A percentile compares a stretch with the other conserved stretches of the same genome.
phyloP scores from a whole-genome alignment of 2,888 invertebrate species.

The Hyles lineata region DNA sequence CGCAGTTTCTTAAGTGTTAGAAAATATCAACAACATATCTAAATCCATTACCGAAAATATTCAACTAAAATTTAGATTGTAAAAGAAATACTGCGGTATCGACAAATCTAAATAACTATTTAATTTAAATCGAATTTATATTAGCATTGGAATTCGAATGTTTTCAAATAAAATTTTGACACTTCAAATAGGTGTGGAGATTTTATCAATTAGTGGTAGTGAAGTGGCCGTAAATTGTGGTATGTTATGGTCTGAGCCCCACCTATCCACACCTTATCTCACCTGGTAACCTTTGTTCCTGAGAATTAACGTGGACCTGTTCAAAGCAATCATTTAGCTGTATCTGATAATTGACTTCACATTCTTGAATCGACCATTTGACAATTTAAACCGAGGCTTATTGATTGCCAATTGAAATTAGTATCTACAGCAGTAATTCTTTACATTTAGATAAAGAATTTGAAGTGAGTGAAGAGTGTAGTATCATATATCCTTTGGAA shows the following conservation, averaged over 20 bases:
- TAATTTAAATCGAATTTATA: slow-evolving; percentile 14
- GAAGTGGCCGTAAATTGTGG: neutral
- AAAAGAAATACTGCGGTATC: neutral
- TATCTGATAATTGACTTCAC: slow-evolving; percentile 6
- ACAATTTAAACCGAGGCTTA: neutral
- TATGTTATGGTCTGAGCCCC: slow-evolving; percentile 1
- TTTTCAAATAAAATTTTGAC: slow-evolving; percentile 21
- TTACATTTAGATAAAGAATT: too few relatives aligned
- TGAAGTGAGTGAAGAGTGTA: too few relatives aligned
- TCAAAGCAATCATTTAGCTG: neutral
- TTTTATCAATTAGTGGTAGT: slow-evolving; percentile 5
- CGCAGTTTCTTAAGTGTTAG: too few relatives aligned
- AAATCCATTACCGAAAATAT: neutral
- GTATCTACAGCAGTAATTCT: too few relatives aligned
- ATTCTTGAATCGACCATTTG: neutral
- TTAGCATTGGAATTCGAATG: slow-evolving; percentile 22
- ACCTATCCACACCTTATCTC: slow-evolving; percentile 13
- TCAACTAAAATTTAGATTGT: neutral
- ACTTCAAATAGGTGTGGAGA: slow-evolving; percentile 25
- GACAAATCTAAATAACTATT: slow-evolving; percentile 12
- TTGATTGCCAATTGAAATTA: too few relatives aligned
- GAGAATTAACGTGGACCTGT: neutral
- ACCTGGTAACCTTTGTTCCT: slow-evolving; percentile 16
- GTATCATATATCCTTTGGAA: too few relatives aligned
- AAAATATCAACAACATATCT: too few relatives aligned